Percentiles rank a stretch among this genome's conserved stretches.
These are phyloP conservation scores for Lysandra bellargus DNA, from an alignment of 2,888 invertebrate species.

Conservation along the genomic window DNA sequence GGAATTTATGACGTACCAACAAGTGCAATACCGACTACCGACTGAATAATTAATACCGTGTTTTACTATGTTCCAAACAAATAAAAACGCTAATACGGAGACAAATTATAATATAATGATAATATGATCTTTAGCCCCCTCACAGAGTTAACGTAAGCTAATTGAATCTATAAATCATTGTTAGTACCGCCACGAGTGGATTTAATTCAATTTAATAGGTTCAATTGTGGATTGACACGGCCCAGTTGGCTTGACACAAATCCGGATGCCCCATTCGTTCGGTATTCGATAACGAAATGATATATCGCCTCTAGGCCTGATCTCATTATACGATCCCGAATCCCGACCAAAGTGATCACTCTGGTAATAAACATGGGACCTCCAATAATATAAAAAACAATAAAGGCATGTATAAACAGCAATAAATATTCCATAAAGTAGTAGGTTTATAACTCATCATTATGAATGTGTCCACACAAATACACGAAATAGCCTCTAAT, in stretches of 20 bases:
- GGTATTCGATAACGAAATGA: conserved; percentile 51
- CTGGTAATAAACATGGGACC: background rate
- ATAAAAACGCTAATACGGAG: background rate
- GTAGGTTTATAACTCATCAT: background rate
- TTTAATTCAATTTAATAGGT: conserved; percentile 67
- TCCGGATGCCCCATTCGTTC: conserved; percentile 54
- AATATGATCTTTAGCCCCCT: background rate
- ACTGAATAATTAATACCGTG: background rate
- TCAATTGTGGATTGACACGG: conserved; percentile 72
- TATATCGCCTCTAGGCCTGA: conserved; percentile 43
- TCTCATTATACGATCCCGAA: conserved; percentile 21
- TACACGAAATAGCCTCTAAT: background rate
- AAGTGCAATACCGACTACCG: conserved; percentile 25
- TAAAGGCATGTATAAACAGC: background rate
- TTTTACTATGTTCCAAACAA: background rate
- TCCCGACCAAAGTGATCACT: background rate
- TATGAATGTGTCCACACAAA: background rate
- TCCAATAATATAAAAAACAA: background rate
- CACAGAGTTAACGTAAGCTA: conserved; percentile 4
- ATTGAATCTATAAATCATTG: conserved; percentile 56
- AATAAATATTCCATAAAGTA: background rate
- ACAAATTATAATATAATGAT: background rate
- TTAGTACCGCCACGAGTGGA: conserved; percentile 53
- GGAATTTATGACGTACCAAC: conserved; percentile 24
- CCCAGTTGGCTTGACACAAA: conserved; percentile 59